Evolutionary conservation across 2,113 vertebrate species (phyloP).

Genomic region (Brienomyrus brachyistius): DNA sequence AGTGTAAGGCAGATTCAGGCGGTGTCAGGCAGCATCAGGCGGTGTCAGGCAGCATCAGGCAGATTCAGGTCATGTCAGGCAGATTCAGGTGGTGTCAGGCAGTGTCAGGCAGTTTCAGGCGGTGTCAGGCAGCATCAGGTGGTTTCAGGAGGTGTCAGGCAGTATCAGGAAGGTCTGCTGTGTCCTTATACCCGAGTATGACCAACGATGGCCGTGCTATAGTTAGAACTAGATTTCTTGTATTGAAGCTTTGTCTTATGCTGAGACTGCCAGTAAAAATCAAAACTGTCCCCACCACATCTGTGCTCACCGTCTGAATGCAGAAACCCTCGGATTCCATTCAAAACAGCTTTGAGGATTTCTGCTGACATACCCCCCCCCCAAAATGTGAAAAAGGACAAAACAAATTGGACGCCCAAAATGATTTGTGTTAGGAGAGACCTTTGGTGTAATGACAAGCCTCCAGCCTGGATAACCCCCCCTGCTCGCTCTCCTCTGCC

Average conservation of each 20-base stretch:
- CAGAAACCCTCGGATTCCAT: background rate
- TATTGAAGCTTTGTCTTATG: background rate
- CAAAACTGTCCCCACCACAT: background rate
- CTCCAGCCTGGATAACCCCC: background rate
- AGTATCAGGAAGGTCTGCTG: background rate
- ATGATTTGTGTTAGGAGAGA: background rate
- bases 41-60: background rate
- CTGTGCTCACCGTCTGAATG: background rate
- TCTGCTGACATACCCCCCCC: background rate
- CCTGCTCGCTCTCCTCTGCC: background rate
- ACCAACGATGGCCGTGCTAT: background rate
- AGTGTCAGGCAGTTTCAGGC: background rate
- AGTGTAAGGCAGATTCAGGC: too few species aligned
- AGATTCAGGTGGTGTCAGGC: accelerated
- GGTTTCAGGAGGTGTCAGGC: background rate
- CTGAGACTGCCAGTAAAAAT: background rate
- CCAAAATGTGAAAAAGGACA: background rate
- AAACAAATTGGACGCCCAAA: background rate
- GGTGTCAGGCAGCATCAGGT: too few species aligned
- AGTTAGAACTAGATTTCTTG: background rate
- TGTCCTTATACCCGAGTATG: background rate
- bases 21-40: background rate
- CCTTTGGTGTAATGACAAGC: background rate
- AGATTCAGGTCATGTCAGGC: too few species aligned
- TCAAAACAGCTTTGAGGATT: background rate